A percentile compares a stretch with the other conserved stretches of the same genome.
These are phyloP conservation scores for Poeciliopsis infans DNA, from an alignment of 2,797 vertebrate species.

Conservation along the genomic window DNA sequence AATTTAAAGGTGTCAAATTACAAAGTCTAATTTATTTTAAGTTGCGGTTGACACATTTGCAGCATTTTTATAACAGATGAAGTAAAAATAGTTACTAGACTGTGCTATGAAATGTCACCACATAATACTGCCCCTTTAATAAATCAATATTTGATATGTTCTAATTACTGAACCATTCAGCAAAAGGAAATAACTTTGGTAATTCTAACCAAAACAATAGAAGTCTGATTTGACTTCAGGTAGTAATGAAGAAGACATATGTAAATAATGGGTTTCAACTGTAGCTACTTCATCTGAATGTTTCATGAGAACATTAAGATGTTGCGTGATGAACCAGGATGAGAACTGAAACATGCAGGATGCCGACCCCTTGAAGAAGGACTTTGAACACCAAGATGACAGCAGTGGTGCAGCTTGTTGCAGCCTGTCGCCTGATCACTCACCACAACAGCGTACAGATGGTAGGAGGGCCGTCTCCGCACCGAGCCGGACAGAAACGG, in stretches of 20 bases:
- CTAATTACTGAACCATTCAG: not conserved
- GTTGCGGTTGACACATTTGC: no score
- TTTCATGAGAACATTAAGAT: no score
- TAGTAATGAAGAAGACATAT: not conserved
- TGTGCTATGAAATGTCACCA: no score
- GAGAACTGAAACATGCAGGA: no score
- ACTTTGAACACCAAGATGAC: not conserved
- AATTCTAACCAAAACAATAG: not conserved
- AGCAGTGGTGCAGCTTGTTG: not conserved
- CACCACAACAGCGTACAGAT: constrained; percentile 87
- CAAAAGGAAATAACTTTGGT: not conserved
- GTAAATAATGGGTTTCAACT: not conserved
- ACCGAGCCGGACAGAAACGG: constrained; percentile 75
- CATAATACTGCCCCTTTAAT: no score
- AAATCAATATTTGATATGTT: not conserved
- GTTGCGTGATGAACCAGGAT: no score
- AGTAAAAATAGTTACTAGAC: no score
- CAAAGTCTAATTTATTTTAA: no score
- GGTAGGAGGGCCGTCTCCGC: constrained; percentile 76
- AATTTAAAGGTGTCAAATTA: no score
- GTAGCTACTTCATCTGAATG: not conserved
- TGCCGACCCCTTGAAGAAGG: no score
- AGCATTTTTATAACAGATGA: no score
- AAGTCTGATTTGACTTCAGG: not conserved
- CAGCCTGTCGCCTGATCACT: constrained; percentile 49